A percentile compares a stretch with the other conserved stretches of the same genome.
These are phyloP conservation scores for Phoxinus dragarum DNA, from an alignment of 2,797 vertebrate genomes.

Conservation along the genomic window DNA sequence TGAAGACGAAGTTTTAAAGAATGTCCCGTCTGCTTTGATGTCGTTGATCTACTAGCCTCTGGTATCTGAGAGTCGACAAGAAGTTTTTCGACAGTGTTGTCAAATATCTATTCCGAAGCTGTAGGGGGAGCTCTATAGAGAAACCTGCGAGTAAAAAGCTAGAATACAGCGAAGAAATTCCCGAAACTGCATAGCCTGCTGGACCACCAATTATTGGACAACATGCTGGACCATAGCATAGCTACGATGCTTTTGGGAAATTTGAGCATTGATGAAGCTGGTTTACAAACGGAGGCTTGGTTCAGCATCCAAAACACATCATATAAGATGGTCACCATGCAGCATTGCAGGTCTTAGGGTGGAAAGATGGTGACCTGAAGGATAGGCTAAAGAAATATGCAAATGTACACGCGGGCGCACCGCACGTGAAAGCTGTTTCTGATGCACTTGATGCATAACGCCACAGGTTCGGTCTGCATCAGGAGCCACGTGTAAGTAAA, in stretches of 20 bases:
- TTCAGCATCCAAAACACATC: neutral
- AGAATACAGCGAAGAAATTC: too few relatives aligned
- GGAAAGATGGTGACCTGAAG: neutral
- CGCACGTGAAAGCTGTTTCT: neutral
- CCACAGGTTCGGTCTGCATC: neutral
- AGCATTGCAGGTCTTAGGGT: neutral
- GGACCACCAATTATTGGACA: too few relatives aligned
- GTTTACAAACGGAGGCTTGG: neutral
- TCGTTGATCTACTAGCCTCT: too few relatives aligned
- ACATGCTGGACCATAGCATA: neutral
- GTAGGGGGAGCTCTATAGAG: too few relatives aligned
- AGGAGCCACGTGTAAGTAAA: constrained; percentile 1
- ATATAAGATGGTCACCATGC: neutral
- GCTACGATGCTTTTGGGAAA: too few relatives aligned
- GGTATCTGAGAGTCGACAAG: too few relatives aligned
- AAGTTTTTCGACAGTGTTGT: too few relatives aligned
- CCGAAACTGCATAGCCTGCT: too few relatives aligned
- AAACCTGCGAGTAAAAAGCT: too few relatives aligned
- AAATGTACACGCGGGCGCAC: neutral
- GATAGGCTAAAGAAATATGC: neutral
- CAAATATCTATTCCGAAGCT: too few relatives aligned
- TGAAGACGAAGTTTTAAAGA: too few relatives aligned
- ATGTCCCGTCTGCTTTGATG: too few relatives aligned
- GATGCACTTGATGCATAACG: neutral
- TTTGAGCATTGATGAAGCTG: neutral